phyloP scores from a whole-genome alignment of 2,797 vertebrate genomes.

The Notamacropus eugenii region DNA sequence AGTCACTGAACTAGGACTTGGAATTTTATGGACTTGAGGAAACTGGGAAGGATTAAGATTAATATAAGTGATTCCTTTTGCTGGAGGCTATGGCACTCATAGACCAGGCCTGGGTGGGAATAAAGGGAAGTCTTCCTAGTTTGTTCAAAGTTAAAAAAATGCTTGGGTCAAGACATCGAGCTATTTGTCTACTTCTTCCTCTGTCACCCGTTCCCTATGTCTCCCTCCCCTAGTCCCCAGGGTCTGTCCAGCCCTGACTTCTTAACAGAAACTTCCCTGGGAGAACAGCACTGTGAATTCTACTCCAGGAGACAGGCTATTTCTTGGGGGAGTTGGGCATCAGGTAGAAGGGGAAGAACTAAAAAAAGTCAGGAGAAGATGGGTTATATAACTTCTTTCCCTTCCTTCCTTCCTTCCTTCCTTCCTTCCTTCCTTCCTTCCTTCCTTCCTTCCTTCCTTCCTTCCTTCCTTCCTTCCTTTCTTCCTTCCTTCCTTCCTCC shows the following conservation, averaged over 20 bases:
- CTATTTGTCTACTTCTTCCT: background rate
- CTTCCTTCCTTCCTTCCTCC: too few species aligned
- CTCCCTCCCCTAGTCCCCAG: background rate
- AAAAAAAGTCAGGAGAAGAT: background rate
- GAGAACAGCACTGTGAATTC: background rate
- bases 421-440: too few species aligned
- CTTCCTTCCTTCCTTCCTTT: background rate
- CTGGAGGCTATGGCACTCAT: background rate
- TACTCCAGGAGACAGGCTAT: background rate
- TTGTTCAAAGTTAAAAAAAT: conserved; percentile 36
- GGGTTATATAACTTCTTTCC: too few species aligned
- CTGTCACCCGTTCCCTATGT: background rate
- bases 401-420: background rate
- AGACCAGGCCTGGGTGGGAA: background rate
- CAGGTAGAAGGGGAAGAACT: background rate
- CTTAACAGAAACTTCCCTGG: background rate
- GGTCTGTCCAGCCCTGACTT: background rate
- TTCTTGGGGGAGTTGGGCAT: background rate
- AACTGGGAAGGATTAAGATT: background rate
- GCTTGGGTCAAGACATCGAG: background rate
- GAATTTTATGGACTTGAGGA: background rate
- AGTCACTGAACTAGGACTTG: background rate
- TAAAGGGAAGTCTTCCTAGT: background rate
- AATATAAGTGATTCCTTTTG: background rate
- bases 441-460: conserved; percentile 32